Percentiles rank a stretch among this genome's conserved stretches.
These are phyloP conservation scores for Nephrotoma appendiculata DNA, from an alignment of 2,888 invertebrate species.

Conservation along the genomic window DNA sequence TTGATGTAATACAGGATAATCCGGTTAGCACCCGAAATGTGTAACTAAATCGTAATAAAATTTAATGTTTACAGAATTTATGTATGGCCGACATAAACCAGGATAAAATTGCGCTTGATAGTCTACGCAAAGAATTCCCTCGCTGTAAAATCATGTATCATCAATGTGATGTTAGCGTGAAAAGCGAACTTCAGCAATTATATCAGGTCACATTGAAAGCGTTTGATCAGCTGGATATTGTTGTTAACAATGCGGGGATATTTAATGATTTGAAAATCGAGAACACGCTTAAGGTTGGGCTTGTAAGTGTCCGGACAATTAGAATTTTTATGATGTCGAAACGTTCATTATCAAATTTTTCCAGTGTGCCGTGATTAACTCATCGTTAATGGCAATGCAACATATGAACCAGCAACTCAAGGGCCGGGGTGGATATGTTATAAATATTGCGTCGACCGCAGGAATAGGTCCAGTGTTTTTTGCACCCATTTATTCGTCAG, in stretches of 20 bases:
- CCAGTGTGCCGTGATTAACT: neutral
- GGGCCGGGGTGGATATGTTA: slow-evolving; percentile 31
- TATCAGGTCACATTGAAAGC: slow-evolving; percentile 27
- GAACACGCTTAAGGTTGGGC: slow-evolving; percentile 29
- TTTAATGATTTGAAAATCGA: slow-evolving; percentile 27
- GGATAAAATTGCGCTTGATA: slow-evolving; percentile 14
- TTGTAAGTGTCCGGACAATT: slow-evolving; percentile 28
- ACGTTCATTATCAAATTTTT: neutral
- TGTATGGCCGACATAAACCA: slow-evolving; percentile 22
- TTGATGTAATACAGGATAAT: slow-evolving; percentile 17
- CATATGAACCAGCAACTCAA: slow-evolving; percentile 18
- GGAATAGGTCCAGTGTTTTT: slow-evolving; percentile 28
- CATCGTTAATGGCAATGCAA: neutral
- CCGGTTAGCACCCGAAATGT: neutral
- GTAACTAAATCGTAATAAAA: neutral
- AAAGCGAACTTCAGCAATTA: slow-evolving; percentile 25
- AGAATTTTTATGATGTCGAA: neutral
- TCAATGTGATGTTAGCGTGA: slow-evolving; percentile 29
- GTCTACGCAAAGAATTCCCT: slow-evolving; percentile 20
- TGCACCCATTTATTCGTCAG: slow-evolving; percentile 32
- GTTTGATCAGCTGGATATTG: slow-evolving; percentile 27
- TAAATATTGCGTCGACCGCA: slow-evolving; percentile 33
- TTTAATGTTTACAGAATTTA: slow-evolving; percentile 14
- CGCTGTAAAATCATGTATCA: slow-evolving; percentile 24
- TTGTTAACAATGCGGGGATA: slow-evolving; percentile 29